phyloP scores from a whole-genome alignment of 1,140 invertebrate species.

The Platyscapa corneri region DNA sequence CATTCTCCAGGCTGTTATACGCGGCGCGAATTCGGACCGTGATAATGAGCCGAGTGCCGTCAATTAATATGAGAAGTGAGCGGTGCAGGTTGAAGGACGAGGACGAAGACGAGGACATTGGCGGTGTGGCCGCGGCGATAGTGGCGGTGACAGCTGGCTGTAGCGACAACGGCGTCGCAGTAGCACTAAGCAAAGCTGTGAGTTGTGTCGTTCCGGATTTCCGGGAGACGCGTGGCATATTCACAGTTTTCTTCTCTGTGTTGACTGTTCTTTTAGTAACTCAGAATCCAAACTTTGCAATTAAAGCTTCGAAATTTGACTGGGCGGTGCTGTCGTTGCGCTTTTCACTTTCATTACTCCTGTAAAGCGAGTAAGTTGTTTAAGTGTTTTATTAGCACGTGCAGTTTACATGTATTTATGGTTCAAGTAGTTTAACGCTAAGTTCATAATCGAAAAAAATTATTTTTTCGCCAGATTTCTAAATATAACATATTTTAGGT shows the following conservation, averaged over 20 bases:
- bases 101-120: not conserved
- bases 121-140: not conserved
- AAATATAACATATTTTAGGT: too few species aligned
- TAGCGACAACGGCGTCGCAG: not conserved
- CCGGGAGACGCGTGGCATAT: not conserved
- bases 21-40: not conserved
- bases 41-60: not conserved
- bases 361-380: too few species aligned
- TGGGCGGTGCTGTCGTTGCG: too few species aligned
- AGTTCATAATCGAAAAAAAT: too few species aligned
- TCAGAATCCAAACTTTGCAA: too few species aligned
- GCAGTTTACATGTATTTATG: too few species aligned
- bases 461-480: too few species aligned
- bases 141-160: too few species aligned
- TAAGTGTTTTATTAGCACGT: too few species aligned
- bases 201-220: not conserved
- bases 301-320: too few species aligned
- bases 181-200: not conserved
- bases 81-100: constrained; percentile 4
- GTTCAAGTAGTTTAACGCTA: too few species aligned
- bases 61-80: constrained; percentile 25
- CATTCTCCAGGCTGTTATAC: not conserved
- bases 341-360: too few species aligned
- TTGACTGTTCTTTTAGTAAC: not conserved
- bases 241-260: not conserved